Evolutionary conservation across 2,113 vertebrate genomes (phyloP), one percentile per base, ranked within the genome.

Genomic region (Ascaphus truei): DNA sequence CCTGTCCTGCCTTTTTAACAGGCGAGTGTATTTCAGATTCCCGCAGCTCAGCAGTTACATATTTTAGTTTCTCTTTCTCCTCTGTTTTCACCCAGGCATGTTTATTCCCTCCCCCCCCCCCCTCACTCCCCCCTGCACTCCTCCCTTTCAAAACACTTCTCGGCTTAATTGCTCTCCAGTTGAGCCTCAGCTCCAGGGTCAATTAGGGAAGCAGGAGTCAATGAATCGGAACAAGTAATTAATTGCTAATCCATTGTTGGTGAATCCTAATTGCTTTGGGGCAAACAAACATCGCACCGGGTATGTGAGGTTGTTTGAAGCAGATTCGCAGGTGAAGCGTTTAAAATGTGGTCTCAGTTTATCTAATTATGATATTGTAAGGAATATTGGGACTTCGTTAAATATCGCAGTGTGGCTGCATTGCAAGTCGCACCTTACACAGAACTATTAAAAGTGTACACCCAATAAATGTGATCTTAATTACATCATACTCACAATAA

Each of bases 191-290:
- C 64, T 33, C 29, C 52, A 31, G 65, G 65, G 53, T 68, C 55
- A 68, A 68, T 68, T 68, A 68, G 65, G 31, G 56, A 58, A 58
- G 30, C 20, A 15, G 15, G 5, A 58, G 65, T 68, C 52, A 68
- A 57, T 68, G 64, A 68, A 68, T 68, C 22, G 65, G 53, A 68
- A 68, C 20, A 48, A 45, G 53, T 48, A 48, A 58, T 58, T 47
- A 58, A 68, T 68, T 68, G 53, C 13, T 57, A 68, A 68, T 58
- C 65, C 65, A 68, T 68, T 58, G 65, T 68, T 68, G 65, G 52
- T 58, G 53, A n/a, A 23, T 58, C 18, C 39, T 68, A 68, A 68
- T 68, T 68, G 65, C 65, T 68, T 26, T 36, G 53, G 30, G 52
- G 36, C 64, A 5, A 41, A 18, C 41, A 5, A 36, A 41, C 13